Base-by-base conservation (phyloP, 30 jellyfish, hydroid and myxozoan genomes). In the Chrysaora quinquecirrha region DNA sequence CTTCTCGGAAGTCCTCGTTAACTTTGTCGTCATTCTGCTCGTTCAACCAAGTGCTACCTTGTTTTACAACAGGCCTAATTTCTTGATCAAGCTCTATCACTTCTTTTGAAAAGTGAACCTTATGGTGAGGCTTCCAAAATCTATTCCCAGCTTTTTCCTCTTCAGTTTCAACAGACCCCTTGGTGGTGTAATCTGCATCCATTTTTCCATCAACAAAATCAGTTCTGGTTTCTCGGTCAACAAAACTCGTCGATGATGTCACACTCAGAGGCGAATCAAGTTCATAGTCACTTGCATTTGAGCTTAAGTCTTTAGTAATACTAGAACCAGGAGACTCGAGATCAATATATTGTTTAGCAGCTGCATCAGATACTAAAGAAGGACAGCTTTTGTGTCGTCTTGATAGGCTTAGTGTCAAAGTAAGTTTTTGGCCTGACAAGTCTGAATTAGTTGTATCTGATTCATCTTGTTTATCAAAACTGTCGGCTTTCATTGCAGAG, bases 311-410 rank as follows among this genome's bases (percentile, higher is more conserved):
- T 38, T 49, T 66, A 2, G 82, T 24, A 0, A 46, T 7, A 43
- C 80, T 43, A 0, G 80, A 34, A 18, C 30, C 22, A 0, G 89
- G 80, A 0, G 82, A 62, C 16, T 30, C 82, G 16, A 34, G 10
- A 14, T 67, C 80, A 2, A 25, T 30, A 38, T 33, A 76, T 2
- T 62, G 69, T 30, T 34, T 62, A 20, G 65, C 70, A 27, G 20
- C 54, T 6, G 62, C 33, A 20, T 70, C 82, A 1, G 82, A 34
- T 2, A 46, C 30, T 0, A 79, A 38, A n/a, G 89, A 79, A 0
- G 89, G 89, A 62, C 89, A 79, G 35, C 89, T 79, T 29, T 79
- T 79, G 89, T 79, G 89, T 31, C 82, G 50, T 34, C 47, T 63
- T 1, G 23, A 72, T 0, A 75, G 25, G 0, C 19, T 12, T 0